A percentile compares a stretch with the other conserved stretches of the same genome.
phyloP scores from a whole-genome alignment of 2,888 invertebrate species.

The Agonopterix alstromeriana region DNA sequence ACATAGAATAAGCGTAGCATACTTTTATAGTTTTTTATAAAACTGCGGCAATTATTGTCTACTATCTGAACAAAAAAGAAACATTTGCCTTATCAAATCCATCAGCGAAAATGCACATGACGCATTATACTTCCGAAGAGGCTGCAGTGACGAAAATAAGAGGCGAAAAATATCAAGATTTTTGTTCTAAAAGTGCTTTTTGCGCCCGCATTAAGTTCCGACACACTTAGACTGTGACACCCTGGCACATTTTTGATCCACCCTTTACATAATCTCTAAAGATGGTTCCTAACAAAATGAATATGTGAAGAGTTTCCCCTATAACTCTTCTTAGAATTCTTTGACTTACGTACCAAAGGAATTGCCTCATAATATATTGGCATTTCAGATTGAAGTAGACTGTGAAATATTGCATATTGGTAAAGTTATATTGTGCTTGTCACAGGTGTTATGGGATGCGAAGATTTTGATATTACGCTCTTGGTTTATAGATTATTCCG shows the following conservation, averaged over 20 bases:
- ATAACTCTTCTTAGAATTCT: conserved; percentile 59
- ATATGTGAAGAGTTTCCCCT: conserved; percentile 46
- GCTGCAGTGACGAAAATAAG: conserved; percentile 20
- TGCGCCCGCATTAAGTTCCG: conserved; percentile 33
- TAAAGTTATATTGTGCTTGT: conserved; percentile 72
- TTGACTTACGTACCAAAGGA: conserved; percentile 58
- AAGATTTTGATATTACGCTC: conserved; percentile 35
- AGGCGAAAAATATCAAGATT: conserved; percentile 7
- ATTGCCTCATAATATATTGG: conserved; percentile 68
- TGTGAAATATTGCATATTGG: conserved; percentile 73
- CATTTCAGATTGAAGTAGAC: conserved; percentile 68
- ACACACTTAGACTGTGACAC: conserved; percentile 21
- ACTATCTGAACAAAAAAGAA: too few species aligned
- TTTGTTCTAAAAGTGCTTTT: conserved; percentile 33
- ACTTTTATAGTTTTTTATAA: too few species aligned
- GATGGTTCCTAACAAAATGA: conserved; percentile 42
- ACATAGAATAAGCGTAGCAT: too few species aligned
- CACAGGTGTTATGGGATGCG: conserved; percentile 58
- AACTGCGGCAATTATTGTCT: too few species aligned
- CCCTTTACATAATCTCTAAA: conserved; percentile 31
- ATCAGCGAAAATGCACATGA: not conserved
- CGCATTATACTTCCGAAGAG: not conserved
- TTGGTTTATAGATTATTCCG: too few species aligned
- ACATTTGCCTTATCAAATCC: not conserved
- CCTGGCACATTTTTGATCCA: conserved; percentile 22